These are phyloP conservation scores for Paramormyrops kingsleyae DNA, from an alignment of 2,113 vertebrate genomes.

Conservation along the genomic window DNA sequence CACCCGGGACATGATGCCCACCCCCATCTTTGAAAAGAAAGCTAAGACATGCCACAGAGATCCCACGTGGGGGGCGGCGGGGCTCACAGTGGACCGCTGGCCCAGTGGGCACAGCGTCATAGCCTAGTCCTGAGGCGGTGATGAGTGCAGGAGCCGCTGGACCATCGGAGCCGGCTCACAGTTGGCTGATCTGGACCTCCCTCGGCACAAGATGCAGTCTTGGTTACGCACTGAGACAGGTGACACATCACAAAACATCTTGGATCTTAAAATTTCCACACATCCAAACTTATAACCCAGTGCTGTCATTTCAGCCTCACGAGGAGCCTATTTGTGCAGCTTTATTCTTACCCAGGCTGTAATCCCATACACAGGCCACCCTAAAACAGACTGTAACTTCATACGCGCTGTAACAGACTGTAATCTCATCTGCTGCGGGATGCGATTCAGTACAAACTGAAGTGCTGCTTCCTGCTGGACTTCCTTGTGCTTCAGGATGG, in stretches of 20 bases:
- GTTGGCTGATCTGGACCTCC: not conserved
- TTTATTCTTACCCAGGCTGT: not conserved
- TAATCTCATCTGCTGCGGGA: not conserved
- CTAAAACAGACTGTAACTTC: slow-evolving; percentile 5
- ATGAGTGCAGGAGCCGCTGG: not conserved
- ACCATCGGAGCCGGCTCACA: not conserved
- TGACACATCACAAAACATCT: not conserved
- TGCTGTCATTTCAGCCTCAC: not conserved
- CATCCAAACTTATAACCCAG: not conserved
- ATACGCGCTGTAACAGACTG: not conserved
- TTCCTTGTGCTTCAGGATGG: not conserved
- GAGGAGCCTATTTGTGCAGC: not conserved
- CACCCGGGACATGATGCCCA: not conserved
- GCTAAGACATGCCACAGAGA: too few species aligned
- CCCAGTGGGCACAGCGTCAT: not conserved
- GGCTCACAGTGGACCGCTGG: not conserved
- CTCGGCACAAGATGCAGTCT: not conserved
- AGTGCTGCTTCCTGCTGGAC: not conserved
- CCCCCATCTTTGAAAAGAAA: not conserved
- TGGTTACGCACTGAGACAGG: not conserved
- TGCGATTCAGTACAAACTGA: not conserved
- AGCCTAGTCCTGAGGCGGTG: not conserved
- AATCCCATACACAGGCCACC: not conserved
- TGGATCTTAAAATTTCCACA: not conserved
- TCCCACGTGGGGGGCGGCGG: not conserved